Evolutionary conservation across 2,113 vertebrate genomes (phyloP).

Genomic region (Sinocyclocheilus rhinocerous): DNA sequence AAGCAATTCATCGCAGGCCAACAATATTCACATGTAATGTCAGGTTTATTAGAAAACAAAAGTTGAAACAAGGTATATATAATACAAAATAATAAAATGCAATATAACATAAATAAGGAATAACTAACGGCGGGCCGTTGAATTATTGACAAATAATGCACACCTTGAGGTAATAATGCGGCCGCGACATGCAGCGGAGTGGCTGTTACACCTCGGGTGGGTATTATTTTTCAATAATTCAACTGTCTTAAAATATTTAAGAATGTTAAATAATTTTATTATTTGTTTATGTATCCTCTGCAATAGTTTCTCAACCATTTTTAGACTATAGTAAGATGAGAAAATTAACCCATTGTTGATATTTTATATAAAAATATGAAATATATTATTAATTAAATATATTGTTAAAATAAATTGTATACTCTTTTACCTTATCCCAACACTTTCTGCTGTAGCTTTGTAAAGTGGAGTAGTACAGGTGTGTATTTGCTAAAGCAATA

Average conservation of each 20-base stretch:
- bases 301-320: background rate
- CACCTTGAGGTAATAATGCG: background rate
- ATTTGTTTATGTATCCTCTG: background rate
- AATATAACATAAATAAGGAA: background rate
- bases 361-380: background rate
- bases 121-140: background rate
- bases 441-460: background rate
- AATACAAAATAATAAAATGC: background rate
- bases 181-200: background rate
- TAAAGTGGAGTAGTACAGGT: background rate
- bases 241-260: background rate
- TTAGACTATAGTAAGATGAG: background rate
- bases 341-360: background rate
- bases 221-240: background rate
- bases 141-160: conserved; percentile 5
- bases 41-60: background rate
- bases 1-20: background rate
- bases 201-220: background rate
- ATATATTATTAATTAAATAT: background rate
- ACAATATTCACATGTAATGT: background rate
- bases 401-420: background rate
- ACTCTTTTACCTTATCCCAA: background rate
- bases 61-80: background rate
- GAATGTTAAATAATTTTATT: background rate
- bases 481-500: background rate